Evolutionary conservation across 2,113 vertebrate species (phyloP), one percentile per base, ranked within the genome.

Genomic region (Colinus virginianus): DNA sequence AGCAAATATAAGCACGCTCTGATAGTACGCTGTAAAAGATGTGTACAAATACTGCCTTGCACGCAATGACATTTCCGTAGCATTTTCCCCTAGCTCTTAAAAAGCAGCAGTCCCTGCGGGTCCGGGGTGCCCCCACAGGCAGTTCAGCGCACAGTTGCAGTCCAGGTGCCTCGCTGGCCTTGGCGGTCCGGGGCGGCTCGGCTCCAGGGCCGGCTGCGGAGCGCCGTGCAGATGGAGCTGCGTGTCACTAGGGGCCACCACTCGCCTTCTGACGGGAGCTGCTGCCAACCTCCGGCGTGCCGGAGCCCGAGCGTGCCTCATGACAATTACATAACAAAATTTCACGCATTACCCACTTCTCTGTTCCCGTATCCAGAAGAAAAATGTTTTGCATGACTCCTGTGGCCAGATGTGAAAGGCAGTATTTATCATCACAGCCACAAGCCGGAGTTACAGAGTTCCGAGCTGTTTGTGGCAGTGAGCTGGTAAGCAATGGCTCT

Each of bases 171-270:
- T 25, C 17, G 1, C 7, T 22, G 6, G 45, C 26, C 32, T 3
- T 8, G 51, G 51, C 51, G 16, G 49, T 14, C 25, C 26, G 49
- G 49, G 49, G 25, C 26, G 51, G 51, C 26, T 8, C 49, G 26
- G 25, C 13, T 53, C 25, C 25, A 15, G 49, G 49, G 49, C 51
- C 1, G 26, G 36, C 16, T 38, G 22, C 62, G 36, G 16, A 53
- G 8, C 15, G 51, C 16, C 51, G 26, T 53, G 51, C 51, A 53
- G 26, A 53, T 53, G 51, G 26, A 0, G 61, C 20, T 4, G 66
- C 2, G 43, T 83, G 90, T 81, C 96, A 84, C 92, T 96, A 96
- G 94, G 78, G 95, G 95, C 94, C 96, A 82, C 94, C 95, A 78
- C 55, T 15, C 15, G 14, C 92, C 95, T 88, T 64, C 53, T 10